phyloP scores from a whole-genome alignment of 1,140 invertebrate genomes.

The Magallana ariakensis region DNA sequence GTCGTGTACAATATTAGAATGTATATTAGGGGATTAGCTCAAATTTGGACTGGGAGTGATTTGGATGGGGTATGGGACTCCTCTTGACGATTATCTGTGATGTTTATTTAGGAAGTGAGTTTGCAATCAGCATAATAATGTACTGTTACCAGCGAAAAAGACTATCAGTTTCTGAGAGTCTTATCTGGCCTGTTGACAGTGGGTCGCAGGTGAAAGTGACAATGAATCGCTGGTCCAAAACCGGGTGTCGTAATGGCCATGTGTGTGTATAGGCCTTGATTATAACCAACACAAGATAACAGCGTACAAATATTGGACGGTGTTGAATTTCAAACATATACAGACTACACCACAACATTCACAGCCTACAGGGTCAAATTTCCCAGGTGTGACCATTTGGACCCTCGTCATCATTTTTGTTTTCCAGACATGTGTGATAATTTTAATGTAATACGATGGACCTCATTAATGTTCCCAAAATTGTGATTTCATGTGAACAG shows the following conservation, averaged over 20 bases:
- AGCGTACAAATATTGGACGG: constrained; percentile 11
- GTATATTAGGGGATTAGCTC: background rate
- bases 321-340: constrained; percentile 29
- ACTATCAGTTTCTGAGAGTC: background rate
- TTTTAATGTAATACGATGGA: background rate
- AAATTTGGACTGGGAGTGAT: background rate
- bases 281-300: constrained; percentile 21
- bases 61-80: background rate
- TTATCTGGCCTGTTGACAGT: constrained; percentile 7
- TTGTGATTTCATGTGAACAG: constrained; percentile 17
- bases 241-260: background rate
- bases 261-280: constrained; percentile 21
- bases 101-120: background rate
- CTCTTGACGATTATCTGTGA: background rate
- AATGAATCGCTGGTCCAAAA: background rate
- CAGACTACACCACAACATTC: background rate
- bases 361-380: background rate
- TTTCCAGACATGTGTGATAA: constrained; percentile 8
- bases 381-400: background rate
- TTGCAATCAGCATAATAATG: constrained; percentile 6
- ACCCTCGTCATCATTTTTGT: background rate
- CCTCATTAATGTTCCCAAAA: background rate
- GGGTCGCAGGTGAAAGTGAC: background rate
- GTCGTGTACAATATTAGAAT: background rate
- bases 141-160: constrained; percentile 6